Evolutionary conservation across 2,888 invertebrate genomes (phyloP).

Genomic region (Luperina nickerlii): DNA sequence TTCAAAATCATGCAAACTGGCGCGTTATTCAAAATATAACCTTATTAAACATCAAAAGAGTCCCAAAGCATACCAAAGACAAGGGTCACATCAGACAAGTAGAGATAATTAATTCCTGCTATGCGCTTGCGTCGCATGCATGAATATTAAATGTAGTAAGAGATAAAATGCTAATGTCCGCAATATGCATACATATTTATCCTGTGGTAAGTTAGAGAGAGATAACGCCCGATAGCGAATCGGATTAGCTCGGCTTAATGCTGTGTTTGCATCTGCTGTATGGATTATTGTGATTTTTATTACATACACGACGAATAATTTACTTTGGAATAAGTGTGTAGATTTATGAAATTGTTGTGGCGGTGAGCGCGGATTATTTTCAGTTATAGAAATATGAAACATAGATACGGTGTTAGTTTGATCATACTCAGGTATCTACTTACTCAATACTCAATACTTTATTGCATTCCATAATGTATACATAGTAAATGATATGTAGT

Average conservation of each 20-base stretch:
- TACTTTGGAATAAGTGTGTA: not conserved
- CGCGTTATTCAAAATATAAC: slow-evolving; percentile 25
- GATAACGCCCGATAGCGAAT: slow-evolving; percentile 77
- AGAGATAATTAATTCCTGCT: slow-evolving; percentile 82
- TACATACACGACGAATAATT: slow-evolving; percentile 31
- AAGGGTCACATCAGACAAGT: slow-evolving; percentile 25
- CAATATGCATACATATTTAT: slow-evolving; percentile 85
- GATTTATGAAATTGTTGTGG: slow-evolving; percentile 8
- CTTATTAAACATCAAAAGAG: slow-evolving; percentile 44
- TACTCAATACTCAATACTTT: too few relatives aligned
- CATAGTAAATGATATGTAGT: too few relatives aligned
- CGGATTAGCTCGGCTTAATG: slow-evolving; percentile 76
- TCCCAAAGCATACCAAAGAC: slow-evolving; percentile 28
- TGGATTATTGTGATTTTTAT: slow-evolving; percentile 50
- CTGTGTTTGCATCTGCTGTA: slow-evolving; percentile 51
- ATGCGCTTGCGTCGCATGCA: slow-evolving; percentile 83
- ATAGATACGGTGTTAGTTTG: not conserved
- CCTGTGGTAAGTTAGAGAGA: slow-evolving; percentile 78
- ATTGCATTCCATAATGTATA: too few relatives aligned
- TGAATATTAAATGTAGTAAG: slow-evolving; percentile 87
- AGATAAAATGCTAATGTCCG: slow-evolving; percentile 88
- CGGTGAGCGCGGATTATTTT: not conserved
- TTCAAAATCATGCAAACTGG: slow-evolving; percentile 40
- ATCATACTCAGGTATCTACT: not conserved
- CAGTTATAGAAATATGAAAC: not conserved